Conservation (phyloP, 1,140 invertebrate species). For the Bombus fervidus region DNA sequence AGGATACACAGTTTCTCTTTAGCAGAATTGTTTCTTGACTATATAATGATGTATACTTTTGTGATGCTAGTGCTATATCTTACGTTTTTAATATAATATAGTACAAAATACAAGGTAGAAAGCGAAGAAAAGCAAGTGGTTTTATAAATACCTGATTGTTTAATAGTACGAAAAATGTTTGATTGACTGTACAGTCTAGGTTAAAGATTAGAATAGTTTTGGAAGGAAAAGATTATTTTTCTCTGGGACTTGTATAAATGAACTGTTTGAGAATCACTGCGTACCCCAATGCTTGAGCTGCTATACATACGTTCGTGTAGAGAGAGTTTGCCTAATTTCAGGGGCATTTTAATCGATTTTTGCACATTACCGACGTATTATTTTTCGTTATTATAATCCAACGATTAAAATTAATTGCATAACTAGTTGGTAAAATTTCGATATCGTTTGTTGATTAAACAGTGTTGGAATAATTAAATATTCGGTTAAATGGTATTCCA, state of each 20-base stretch:
- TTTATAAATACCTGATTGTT: too few species aligned
- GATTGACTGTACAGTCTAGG: accelerated
- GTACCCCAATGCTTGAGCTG: not conserved
- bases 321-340: not conserved
- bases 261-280: too few species aligned
- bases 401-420: not conserved
- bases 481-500: not conserved
- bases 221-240: not conserved
- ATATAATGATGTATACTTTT: too few species aligned
- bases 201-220: not conserved
- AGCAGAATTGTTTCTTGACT: too few species aligned
- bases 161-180: too few species aligned
- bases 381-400: not conserved
- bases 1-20: too few species aligned
- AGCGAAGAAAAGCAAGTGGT: too few species aligned
- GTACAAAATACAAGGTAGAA: too few species aligned
- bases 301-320: not conserved
- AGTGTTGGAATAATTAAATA: not conserved
- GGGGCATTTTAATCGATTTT: not conserved
- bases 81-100: too few species aligned
- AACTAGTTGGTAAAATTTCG: not conserved
- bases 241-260: not conserved
- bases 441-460: not conserved
- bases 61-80: too few species aligned
- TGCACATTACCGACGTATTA: not conserved